These are phyloP conservation scores for Hartigia nigra DNA, from an alignment of 2,888 invertebrate genomes.

Conservation along the genomic window DNA sequence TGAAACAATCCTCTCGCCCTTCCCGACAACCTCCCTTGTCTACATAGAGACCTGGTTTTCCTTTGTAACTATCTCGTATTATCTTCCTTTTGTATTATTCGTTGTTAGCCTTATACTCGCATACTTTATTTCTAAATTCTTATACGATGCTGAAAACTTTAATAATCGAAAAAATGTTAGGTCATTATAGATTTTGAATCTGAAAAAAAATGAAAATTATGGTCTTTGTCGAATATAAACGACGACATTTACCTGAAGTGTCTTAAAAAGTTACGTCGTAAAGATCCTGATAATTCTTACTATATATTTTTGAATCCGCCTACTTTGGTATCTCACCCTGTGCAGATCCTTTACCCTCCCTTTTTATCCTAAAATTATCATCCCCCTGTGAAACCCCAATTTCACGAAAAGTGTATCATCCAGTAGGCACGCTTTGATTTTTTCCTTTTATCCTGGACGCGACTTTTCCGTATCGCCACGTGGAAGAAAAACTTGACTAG, in stretches of 20 bases:
- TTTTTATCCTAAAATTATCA: background rate
- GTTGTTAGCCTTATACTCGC: background rate
- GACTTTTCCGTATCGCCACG: background rate
- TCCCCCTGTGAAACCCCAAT: background rate
- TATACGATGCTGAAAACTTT: background rate
- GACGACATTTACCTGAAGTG: background rate
- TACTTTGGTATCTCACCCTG: constrained; percentile 1
- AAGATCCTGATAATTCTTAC: constrained; percentile 49
- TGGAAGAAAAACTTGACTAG: background rate
- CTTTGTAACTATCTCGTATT: constrained; percentile 28
- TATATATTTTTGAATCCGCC: constrained; percentile 37
- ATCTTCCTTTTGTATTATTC: background rate
- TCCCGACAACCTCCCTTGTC: background rate
- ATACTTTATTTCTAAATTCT: background rate
- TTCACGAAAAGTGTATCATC: background rate
- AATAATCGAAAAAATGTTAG: background rate
- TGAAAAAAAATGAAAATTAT: background rate
- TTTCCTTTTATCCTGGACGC: background rate
- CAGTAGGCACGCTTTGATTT: background rate
- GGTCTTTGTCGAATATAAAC: background rate
- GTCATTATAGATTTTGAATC: background rate
- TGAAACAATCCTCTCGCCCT: background rate
- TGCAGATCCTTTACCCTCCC: background rate
- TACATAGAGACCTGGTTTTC: constrained; percentile 26
- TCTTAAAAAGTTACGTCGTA: constrained; percentile 45